Percentiles rank a stretch among this genome's conserved stretches.
phyloP scores from a whole-genome alignment of 2,888 invertebrate genomes.

The Crematogaster levior region DNA sequence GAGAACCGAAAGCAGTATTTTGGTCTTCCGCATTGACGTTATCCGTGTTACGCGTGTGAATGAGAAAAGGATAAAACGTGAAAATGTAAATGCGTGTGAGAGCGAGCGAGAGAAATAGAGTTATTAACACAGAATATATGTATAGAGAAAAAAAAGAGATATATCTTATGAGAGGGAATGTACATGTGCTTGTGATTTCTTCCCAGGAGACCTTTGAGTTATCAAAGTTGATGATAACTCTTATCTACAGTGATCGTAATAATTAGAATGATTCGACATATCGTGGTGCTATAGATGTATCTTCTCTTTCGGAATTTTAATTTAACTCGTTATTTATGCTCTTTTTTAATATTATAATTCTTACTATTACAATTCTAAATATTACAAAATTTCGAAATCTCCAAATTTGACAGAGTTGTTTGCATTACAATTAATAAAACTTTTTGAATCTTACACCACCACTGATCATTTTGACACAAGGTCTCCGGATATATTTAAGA shows the following conservation, averaged over 20 bases:
- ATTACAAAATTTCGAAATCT: not conserved
- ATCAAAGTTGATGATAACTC: conserved; percentile 12
- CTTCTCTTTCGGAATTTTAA: not conserved
- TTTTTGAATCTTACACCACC: not conserved
- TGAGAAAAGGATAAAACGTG: conserved; percentile 8
- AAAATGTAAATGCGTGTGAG: conserved; percentile 27
- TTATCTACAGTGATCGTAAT: not conserved
- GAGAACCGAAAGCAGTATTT: conserved; percentile 78
- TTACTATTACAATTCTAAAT: too few relatives aligned
- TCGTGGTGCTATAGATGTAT: not conserved
- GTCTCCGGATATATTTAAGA: conserved; percentile 22
- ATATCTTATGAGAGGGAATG: conserved; percentile 64
- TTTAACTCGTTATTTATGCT: not conserved
- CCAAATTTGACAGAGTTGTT: not conserved
- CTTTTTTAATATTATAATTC: too few relatives aligned
- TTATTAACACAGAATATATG: conserved; percentile 71
- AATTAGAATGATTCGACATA: not conserved
- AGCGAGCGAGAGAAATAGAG: conserved; percentile 53
- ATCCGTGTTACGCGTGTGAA: conserved; percentile 35
- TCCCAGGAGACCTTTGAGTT: conserved; percentile 36
- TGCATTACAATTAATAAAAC: not conserved
- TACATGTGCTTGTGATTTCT: conserved; percentile 57
- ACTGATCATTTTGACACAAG: conserved; percentile 29
- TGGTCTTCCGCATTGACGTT: conserved; percentile 78
- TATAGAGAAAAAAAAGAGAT: conserved; percentile 50